Percentiles rank a stretch among this genome's conserved stretches.
Evolutionary conservation across 2,113 vertebrate species (phyloP).

Genomic region (Formicarius rufipectus): DNA sequence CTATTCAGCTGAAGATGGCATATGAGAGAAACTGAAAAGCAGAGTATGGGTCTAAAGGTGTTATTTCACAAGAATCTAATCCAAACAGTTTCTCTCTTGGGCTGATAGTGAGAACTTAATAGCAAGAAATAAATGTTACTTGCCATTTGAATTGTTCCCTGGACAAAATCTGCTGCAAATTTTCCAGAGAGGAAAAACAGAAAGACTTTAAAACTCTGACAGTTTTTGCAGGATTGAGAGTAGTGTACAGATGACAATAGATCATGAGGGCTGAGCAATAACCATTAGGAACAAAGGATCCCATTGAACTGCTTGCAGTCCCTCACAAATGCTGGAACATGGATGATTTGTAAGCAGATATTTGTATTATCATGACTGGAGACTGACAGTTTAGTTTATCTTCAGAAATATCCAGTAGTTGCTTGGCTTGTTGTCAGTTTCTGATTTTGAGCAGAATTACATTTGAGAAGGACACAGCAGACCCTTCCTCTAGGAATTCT

Average conservation of each 20-base stretch:
- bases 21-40: not conserved
- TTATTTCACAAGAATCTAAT: not conserved
- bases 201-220: not conserved
- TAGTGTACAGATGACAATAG: not conserved
- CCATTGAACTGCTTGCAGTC: not conserved
- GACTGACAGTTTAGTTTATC: not conserved
- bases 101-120: not conserved
- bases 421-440: not conserved
- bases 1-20: not conserved
- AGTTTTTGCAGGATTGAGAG: not conserved
- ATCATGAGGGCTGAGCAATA: not conserved
- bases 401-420: not conserved
- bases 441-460: not conserved
- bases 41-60: not conserved
- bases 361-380: not conserved
- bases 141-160: not conserved
- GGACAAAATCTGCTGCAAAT: not conserved
- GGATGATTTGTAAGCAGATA: not conserved
- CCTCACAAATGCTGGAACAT: not conserved
- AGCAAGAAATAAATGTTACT: not conserved
- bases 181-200: not conserved
- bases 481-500: not conserved
- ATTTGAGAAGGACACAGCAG: not conserved
- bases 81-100: not conserved
- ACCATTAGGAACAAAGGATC: not conserved